Percentiles rank a stretch among this genome's conserved stretches.
Conservation (phyloP, 1,140 invertebrate genomes). For the Elysia chlorotica region DNA sequence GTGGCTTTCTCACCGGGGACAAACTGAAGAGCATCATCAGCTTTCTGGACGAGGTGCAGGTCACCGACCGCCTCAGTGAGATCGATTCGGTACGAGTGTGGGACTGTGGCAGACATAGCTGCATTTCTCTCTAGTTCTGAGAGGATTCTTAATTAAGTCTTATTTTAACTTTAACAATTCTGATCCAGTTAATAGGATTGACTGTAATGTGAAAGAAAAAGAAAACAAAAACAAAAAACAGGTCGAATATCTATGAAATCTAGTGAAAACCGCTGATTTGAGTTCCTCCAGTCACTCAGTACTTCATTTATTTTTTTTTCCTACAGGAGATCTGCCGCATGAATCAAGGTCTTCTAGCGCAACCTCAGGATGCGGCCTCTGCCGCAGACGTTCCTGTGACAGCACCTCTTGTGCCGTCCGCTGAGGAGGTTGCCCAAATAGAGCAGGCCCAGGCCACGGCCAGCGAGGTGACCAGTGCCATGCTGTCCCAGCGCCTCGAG, state of each 20-base stretch:
- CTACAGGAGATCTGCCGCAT: conserved; percentile 52
- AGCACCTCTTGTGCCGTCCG: conserved; percentile 51
- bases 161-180: too few relatives aligned
- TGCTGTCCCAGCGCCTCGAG: conserved; percentile 58
- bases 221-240: too few relatives aligned
- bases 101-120: background rate
- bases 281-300: too few relatives aligned
- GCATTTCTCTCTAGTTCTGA: background rate
- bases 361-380: too few relatives aligned
- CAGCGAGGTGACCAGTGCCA: conserved; percentile 55
- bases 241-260: too few relatives aligned
- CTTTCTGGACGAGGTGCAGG: conserved; percentile 60
- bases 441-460: conserved; percentile 55
- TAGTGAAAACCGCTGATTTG: too few relatives aligned
- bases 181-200: too few relatives aligned
- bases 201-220: too few relatives aligned
- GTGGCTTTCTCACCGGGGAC: conserved; percentile 52
- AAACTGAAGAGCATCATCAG: conserved; percentile 59
- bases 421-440: conserved; percentile 51
- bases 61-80: conserved; percentile 53
- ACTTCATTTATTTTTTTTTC: too few relatives aligned
- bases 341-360: conserved; percentile 48
- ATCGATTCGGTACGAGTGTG: conserved; percentile 53
- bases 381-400: too few relatives aligned
- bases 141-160: too few relatives aligned